phyloP scores from a whole-genome alignment of 2,113 vertebrate species.

The Prolemur simus region DNA sequence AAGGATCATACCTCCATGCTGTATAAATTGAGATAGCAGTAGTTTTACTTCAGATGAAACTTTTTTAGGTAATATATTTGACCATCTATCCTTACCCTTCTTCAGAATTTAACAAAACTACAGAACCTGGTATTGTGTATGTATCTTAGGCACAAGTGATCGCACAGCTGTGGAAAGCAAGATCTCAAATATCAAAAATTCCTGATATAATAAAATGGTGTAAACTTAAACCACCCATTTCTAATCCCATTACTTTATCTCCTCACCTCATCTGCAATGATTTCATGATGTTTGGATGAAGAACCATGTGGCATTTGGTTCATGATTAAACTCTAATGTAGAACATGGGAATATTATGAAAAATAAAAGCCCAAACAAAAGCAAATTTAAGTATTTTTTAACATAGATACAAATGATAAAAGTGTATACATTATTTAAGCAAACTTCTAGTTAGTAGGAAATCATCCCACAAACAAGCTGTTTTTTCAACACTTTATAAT shows the following conservation, averaged over 20 bases:
- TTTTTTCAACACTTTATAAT: not conserved
- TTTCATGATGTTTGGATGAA: constrained; percentile 69
- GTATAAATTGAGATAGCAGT: not conserved
- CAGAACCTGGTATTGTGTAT: constrained; percentile 17
- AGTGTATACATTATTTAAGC: not conserved
- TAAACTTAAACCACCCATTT: constrained; percentile 77
- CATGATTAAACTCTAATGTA: constrained; percentile 49
- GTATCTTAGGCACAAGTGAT: constrained; percentile 56
- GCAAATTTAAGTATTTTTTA: constrained; percentile 20
- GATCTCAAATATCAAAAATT: constrained; percentile 79
- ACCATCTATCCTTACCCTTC: not conserved
- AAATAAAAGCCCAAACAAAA: constrained; percentile 44
- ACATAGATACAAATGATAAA: not conserved
- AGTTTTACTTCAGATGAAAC: not conserved
- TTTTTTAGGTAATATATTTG: not conserved
- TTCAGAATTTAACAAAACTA: constrained; percentile 42
- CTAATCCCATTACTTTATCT: constrained; percentile 80
- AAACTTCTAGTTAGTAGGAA: constrained; percentile 5
- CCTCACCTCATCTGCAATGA: constrained; percentile 73
- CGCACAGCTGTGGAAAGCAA: constrained; percentile 71
- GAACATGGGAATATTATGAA: not conserved
- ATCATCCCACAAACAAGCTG: not conserved
- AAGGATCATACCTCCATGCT: constrained; percentile 28
- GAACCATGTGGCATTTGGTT: constrained; percentile 57
- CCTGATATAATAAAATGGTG: constrained; percentile 79